Evolutionary conservation across 2,888 invertebrate species (phyloP), one percentile per base, ranked within the genome.

Genomic region (Campopleginae sp.): DNA sequence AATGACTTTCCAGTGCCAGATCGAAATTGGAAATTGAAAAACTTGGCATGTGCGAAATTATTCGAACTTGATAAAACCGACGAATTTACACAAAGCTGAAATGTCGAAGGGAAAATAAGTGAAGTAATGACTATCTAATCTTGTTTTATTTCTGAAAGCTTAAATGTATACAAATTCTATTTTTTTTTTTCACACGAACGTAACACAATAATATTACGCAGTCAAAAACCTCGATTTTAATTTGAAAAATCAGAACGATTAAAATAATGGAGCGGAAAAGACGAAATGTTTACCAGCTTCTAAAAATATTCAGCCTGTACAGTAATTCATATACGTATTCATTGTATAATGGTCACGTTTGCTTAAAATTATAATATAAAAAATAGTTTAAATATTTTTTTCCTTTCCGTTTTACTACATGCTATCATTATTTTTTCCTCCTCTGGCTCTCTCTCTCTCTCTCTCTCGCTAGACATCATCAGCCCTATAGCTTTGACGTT

Each of bases 281-380:
- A 79, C 51, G 31, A 14, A 54, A 58, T 66, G 54, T 74, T 66
- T 65, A 14, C 51, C 61, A 78, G 68, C 68, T 42, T 78, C 68
- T 54, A 61, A 61, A 38, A 72, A 74, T 74, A 63, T 65, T 54
- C 77, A 76, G 80, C 72, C 84, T 85, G 78, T 85, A 85, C 78
- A 82, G 27, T 85, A 79, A 79, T 82, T 85, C 81, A 85, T 81
- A 70, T 78, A 81, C 84, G 75, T 75, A 78, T 81, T 44, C 61
- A 31, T 66, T 82, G 78, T 82, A 79, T 78, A 86, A 84, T 84
- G 80, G 78, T 75, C 75, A 81, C 74, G 76, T 54, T 84, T 63
- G 83, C 86, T 81, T 86, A 84, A 86, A 86, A 86, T 86, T 81
- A 86, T 84, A 86, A 86, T 86, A 86, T 86, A 86, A 86, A 86